Evolutionary conservation across 2,888 invertebrate genomes (phyloP), one percentile per base, ranked within the genome.

Genomic region (Noctua pronuba): DNA sequence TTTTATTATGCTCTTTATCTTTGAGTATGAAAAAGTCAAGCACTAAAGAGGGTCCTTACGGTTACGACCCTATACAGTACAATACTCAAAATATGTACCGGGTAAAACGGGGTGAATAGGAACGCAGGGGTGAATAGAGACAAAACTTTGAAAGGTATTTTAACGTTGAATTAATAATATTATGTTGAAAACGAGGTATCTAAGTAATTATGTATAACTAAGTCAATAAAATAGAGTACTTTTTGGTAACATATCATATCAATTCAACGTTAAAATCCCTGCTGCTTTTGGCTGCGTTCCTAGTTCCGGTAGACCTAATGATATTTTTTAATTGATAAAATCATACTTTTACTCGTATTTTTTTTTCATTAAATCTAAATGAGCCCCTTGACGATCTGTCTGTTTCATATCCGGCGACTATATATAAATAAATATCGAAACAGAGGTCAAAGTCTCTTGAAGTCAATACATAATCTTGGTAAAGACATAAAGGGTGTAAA

Each of bases 21-120:
- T 58, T 83, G 83, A 35, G 68, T 83, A 80, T 83, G 41, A 77
- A 83, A 77, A 49, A 58, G 31, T 5, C 64, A 58, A 77, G 68
- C 79, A 28, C 24, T 38, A 38, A 35, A 24, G 24, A 62, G 13
- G 8, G 8, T 4, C 31, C 31, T 28, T 58, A 58, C 28, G 55
- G n/a, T 28, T 58, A 58, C 28, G 55, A 55, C 28, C n/a, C 8
- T 46, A 16, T 44, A 7, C 21, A 3, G 4, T 13, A 55, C n/a
- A n/a, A n/a, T 13, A 28, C 16, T 58, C 28, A 13, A 58, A n/a
- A n/a, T n/a, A 58, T 58, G 28, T 58, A 28, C n/a, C n/a, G n/a
- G n/a, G n/a, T n/a, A n/a, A n/a, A n/a, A n/a, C n/a, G n/a, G n/a
- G n/a, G n/a, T n/a, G n/a, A n/a, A n/a, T n/a, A n/a, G n/a, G n/a